These are phyloP conservation scores for Meteorus colon DNA, from an alignment of 2,888 invertebrate species.

Conservation along the genomic window DNA sequence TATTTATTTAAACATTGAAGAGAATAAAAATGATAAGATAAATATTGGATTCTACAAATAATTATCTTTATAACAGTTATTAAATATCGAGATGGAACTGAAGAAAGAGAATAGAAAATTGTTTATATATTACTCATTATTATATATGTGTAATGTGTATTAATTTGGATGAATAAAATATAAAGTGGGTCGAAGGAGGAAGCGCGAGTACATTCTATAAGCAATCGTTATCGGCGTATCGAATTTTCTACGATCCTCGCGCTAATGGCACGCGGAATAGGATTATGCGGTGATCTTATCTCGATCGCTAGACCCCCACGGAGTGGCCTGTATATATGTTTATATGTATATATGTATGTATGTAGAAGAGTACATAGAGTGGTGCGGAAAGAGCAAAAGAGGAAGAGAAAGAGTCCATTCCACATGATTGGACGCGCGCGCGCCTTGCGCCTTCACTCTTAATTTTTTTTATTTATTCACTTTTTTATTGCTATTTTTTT, in stretches of 20 bases:
- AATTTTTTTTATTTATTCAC: constrained; percentile 25
- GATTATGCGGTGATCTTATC: constrained; percentile 55
- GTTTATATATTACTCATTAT: neutral
- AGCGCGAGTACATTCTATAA: constrained; percentile 22
- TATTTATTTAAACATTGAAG: neutral
- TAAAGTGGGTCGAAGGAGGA: constrained; percentile 27
- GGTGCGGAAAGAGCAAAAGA: constrained; percentile 24
- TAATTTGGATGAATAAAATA: constrained; percentile 27
- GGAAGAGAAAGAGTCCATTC: constrained; percentile 2
- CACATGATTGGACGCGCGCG: constrained; percentile 25
- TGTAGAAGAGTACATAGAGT: constrained; percentile 31
- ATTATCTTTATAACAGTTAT: neutral
- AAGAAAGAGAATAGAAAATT: neutral
- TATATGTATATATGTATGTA: constrained; percentile 9
- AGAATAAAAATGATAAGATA: neutral
- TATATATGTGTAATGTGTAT: neutral
- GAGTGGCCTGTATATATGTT: constrained; percentile 16
- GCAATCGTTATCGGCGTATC: constrained; percentile 45
- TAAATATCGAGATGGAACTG: neutral
- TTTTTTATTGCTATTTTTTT: constrained; percentile 33
- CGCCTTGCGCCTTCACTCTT: constrained; percentile 39
- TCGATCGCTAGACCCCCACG: constrained; percentile 44
- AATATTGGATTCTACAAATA: neutral
- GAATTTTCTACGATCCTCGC: constrained; percentile 53
- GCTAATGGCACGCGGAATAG: constrained; percentile 55